Percentiles rank a stretch among this genome's conserved stretches.
Evolutionary conservation across 2,113 vertebrate species (phyloP).

Genomic region (Caranx melampygus): DNA sequence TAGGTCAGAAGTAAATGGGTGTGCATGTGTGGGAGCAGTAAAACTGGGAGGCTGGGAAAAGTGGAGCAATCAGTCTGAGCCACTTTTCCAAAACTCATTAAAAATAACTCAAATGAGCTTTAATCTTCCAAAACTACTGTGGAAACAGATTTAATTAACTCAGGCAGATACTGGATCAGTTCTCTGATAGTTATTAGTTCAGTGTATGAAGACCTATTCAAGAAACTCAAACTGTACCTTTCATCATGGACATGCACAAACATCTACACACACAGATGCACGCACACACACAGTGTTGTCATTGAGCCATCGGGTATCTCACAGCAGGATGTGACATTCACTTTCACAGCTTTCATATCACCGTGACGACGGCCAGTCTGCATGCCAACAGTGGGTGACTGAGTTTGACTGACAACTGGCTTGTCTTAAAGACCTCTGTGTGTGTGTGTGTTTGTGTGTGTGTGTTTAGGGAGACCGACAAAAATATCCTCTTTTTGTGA

Average conservation of each 20-base stretch:
- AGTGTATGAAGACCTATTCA: too few relatives aligned
- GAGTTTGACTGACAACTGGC: constrained; percentile 54
- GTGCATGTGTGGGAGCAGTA: constrained; percentile 7
- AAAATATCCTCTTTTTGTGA: neutral
- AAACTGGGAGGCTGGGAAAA: constrained; percentile 21
- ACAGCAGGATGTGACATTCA: constrained; percentile 60
- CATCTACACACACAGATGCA: neutral
- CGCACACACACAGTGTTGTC: constrained; percentile 43
- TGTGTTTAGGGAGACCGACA: neutral
- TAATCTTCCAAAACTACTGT: too few relatives aligned
- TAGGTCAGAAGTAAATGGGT: constrained; percentile 16
- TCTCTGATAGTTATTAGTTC: too few relatives aligned
- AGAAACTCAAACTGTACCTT: too few relatives aligned
- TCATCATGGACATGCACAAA: neutral
- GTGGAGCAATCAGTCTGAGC: neutral
- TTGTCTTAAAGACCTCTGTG: constrained; percentile 23
- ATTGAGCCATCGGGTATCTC: constrained; percentile 38
- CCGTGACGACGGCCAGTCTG: constrained; percentile 57
- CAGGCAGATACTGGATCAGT: too few relatives aligned
- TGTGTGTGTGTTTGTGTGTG: constrained; percentile 3
- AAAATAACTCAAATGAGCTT: neutral
- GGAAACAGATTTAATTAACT: too few relatives aligned
- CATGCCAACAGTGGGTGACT: constrained; percentile 50
- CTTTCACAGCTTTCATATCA: constrained; percentile 56
- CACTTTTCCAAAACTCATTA: neutral